Evolutionary conservation across 2,113 vertebrate species (phyloP), one percentile per base, ranked within the genome.

Genomic region (Ciconia maguari): DNA sequence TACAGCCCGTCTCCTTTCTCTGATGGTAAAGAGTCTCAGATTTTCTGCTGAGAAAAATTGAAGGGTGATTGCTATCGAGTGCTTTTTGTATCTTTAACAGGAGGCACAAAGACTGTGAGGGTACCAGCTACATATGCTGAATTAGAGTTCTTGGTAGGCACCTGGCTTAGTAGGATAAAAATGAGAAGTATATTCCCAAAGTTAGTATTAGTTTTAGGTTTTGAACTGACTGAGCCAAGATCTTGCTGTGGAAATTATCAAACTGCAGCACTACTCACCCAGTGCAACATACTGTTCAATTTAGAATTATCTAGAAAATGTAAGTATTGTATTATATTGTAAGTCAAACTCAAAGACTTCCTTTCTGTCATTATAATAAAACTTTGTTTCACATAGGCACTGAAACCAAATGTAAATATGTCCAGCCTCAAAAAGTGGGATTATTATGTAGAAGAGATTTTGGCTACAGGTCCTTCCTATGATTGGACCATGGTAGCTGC

Each of bases 361-460:
- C 21, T 60, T 87, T 55, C 16, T 90, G 29, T 57, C 16, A 68
- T 79, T 81, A 19, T 87, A 90, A 64, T 70, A 77, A 79, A 21
- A 51, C 70, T 93, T 84, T 82, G 57, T 98, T 97, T 84, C 92
- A 57, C 95, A 98, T 91, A 98, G 96, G 98, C 98, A 76, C 97
- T 99, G 96, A 99, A 99, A 97, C 99, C 99, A 42, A 99, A 97
- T 46, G 97, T 99, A 89, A 98, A 98, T 93, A 98, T 99, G 92
- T 99, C 99, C 95, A 98, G 98, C 97, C 98, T 99, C 94, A 99
- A 96, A 57, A 99, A 99, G 89, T 99, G 99, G 99, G 99, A 99
- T 97, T 99, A 99, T 94, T 99, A 99, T 76, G 98, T 98, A 8
- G 99, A 99, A 30, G 99, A 99, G 98, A 99, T 99, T 18, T 97